Base-by-base conservation (phyloP, 2,888 invertebrate genomes). In the Diploptera punctata region DNA sequence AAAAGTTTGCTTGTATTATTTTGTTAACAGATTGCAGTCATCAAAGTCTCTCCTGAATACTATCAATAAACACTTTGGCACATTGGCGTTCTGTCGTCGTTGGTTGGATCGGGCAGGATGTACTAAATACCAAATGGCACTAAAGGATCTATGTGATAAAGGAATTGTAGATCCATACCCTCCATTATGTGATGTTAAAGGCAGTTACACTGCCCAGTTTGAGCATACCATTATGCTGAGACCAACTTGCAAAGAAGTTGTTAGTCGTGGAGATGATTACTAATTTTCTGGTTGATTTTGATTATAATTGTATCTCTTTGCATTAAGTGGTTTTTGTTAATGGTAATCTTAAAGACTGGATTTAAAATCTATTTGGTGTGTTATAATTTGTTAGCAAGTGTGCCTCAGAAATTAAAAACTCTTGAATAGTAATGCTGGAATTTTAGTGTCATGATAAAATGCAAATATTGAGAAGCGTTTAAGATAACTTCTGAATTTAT, bases 131-230 rank as follows among this genome's bases (percentile, higher is more conserved):
- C 93, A 99, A 79, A 97, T 99, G 95, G 98, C 98, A 1, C 86
- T 99, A 60, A 99, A 99, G 84, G 99, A 99, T 87, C 87, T 99
- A 71, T 98, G 98, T 84, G 99, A 99, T 83, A 98, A 98, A 65
- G 74, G 74, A 5, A 94, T 98, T 31, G 95, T 99, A n/a, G 97
- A 98, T 81, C 93, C 99, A 0, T 99, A 99, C 85, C 99, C 99
- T 21, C 99, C 99, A 9, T 88, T 99, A 69, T 99, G 98, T 81
- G 99, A 99, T 85, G 89, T 94, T 76, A 96, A 95, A 83, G 99
- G 99, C 72, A 97, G 95, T 82, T 99, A 98, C 85, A 99, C 99
- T 0, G 99, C 99, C 57, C 99, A 99, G 85, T 99, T 95, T 82
- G 99, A 99, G 82, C 99, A 99, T 84, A 99, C 99, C 3, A 93